Evolutionary conservation across 1,140 invertebrate genomes (phyloP).

Genomic region (Pachypeltis micranthus): DNA sequence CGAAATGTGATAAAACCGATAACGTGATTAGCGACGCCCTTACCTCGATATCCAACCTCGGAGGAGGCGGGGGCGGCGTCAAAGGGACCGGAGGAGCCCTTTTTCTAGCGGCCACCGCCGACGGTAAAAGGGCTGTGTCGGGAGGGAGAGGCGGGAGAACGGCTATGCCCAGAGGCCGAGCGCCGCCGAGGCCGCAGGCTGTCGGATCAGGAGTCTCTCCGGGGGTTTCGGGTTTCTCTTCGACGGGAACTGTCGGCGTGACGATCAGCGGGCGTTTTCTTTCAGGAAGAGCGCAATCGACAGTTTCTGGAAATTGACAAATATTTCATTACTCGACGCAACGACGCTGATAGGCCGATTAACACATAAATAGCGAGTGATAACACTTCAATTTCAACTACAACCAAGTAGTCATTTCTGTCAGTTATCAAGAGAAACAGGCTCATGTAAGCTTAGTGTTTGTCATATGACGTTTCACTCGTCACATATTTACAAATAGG

Average conservation of each 20-base stretch:
- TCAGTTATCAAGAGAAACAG: too few species aligned
- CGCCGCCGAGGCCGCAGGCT: slow-evolving; percentile 56
- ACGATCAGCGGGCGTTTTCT: background rate
- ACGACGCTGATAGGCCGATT: too few species aligned
- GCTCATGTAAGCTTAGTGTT: too few species aligned
- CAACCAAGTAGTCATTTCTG: too few species aligned
- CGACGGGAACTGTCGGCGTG: background rate
- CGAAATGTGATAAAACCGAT: background rate
- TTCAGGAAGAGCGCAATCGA: background rate
- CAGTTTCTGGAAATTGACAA: background rate
- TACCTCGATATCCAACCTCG: slow-evolving; percentile 54
- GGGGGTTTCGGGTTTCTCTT: slow-evolving; percentile 42
- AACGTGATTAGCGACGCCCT: slow-evolving; percentile 30
- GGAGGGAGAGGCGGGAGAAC: slow-evolving; percentile 43
- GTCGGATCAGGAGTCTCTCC: slow-evolving; percentile 62
- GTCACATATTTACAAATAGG: too few species aligned
- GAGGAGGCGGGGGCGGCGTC: slow-evolving; percentile 43
- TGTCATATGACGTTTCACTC: too few species aligned
- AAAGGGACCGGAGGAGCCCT: slow-evolving; percentile 32
- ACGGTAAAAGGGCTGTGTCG: slow-evolving; percentile 38
- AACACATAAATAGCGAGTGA: too few species aligned
- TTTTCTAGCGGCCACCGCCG: slow-evolving; percentile 34
- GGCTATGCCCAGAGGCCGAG: slow-evolving; percentile 50
- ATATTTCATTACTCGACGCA: too few species aligned
- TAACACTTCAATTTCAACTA: too few species aligned